phyloP scores from a whole-genome alignment of 2,888 invertebrate genomes.

The Archaeoteleia sp. region DNA sequence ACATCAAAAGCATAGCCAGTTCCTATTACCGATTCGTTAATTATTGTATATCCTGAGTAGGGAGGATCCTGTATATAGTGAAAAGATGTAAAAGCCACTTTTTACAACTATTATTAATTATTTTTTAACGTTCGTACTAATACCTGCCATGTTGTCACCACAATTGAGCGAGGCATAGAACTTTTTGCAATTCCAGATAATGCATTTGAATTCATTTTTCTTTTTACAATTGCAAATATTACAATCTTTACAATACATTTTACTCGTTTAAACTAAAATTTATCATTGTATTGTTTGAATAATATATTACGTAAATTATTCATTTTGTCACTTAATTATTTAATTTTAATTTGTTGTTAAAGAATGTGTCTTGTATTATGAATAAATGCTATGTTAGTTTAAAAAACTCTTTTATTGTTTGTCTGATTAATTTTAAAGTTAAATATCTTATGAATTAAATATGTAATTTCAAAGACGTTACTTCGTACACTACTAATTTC shows the following conservation, averaged over 20 bases:
- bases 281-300: too few relatives aligned
- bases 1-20: constrained; percentile 84
- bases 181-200: constrained; percentile 42
- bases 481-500: constrained; percentile 20
- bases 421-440: too few relatives aligned
- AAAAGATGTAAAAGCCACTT: too few relatives aligned
- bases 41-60: constrained; percentile 67
- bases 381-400: neutral
- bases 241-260: neutral
- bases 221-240: neutral
- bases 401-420: neutral
- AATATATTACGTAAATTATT: too few relatives aligned
- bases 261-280: too few relatives aligned
- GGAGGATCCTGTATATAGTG: constrained; percentile 70
- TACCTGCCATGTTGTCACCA: constrained; percentile 57
- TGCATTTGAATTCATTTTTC: constrained; percentile 1
- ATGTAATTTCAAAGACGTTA: neutral
- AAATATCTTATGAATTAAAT: neutral
- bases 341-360: too few relatives aligned
- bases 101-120: neutral
- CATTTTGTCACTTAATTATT: constrained; percentile 18
- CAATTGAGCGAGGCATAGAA: constrained; percentile 21
- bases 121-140: constrained; percentile 1
- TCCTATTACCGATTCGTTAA: too few relatives aligned
- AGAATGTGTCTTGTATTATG: neutral